A percentile compares a stretch with the other conserved stretches of the same genome.
Conservation (phyloP, 2,888 invertebrate genomes). For the Sinopyrophorus schimmeli region DNA sequence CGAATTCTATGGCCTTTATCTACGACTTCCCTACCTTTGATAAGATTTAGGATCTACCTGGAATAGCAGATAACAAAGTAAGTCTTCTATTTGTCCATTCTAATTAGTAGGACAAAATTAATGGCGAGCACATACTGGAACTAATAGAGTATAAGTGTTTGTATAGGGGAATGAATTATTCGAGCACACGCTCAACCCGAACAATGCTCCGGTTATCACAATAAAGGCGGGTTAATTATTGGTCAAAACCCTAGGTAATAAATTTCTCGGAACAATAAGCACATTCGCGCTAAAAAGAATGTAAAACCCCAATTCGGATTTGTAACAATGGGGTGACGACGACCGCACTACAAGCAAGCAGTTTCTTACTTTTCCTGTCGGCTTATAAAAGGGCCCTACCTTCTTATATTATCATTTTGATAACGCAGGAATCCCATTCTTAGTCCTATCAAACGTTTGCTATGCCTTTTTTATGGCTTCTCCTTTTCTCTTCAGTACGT, state of each 20-base stretch:
- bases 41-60: too few species aligned
- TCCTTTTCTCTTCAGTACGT: too few species aligned
- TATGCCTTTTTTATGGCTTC: too few species aligned
- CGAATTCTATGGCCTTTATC: too few species aligned
- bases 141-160: slow-evolving; percentile 17
- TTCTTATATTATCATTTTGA: too few species aligned
- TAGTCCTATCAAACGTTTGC: too few species aligned
- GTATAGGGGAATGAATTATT: slow-evolving; percentile 15
- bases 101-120: slow-evolving; percentile 13
- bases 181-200: slow-evolving; percentile 7
- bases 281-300: slow-evolving; percentile 18
- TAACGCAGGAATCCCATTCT: too few species aligned
- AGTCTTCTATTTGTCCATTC: slow-evolving; percentile 11
- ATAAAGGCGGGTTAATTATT: slow-evolving; percentile 22
- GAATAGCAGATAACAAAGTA: too few species aligned
- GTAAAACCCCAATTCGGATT: slow-evolving; percentile 14
- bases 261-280: slow-evolving; percentile 16
- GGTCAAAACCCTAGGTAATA: slow-evolving; percentile 17
- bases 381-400: slow-evolving; percentile 8
- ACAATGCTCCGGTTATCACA: slow-evolving; percentile 18
- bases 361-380: slow-evolving; percentile 9
- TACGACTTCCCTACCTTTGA: too few species aligned
- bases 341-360: background rate
- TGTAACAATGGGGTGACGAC: slow-evolving; percentile 12
- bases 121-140: slow-evolving; percentile 13